A percentile compares a stretch with the other conserved stretches of the same genome.
phyloP scores from a whole-genome alignment of 2,888 invertebrate genomes.

The Rhaphigaster nebulosa region DNA sequence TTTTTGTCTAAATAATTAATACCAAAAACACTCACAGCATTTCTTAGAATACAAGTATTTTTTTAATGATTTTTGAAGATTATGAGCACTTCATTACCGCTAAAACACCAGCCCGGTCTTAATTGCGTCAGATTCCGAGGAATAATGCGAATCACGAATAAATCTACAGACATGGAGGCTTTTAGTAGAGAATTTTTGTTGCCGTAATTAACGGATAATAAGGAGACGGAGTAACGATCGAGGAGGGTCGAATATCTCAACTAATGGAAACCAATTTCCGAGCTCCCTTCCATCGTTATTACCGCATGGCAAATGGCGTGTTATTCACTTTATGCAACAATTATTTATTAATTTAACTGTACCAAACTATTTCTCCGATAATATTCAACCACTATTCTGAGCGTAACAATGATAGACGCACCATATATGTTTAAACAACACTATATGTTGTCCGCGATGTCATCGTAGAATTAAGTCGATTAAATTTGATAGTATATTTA shows the following conservation, averaged over 20 bases:
- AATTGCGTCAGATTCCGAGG: not conserved
- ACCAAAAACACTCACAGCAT: not conserved
- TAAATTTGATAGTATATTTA: too few relatives aligned
- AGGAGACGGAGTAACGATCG: constrained; percentile 2
- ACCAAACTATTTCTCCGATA: not conserved
- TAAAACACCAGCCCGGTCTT: not conserved
- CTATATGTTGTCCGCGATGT: too few relatives aligned
- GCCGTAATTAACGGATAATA: constrained; percentile 23
- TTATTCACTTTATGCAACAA: not conserved
- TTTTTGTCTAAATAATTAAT: not conserved
- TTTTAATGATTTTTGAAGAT: not conserved
- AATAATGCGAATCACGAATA: not conserved
- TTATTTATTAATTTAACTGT: not conserved
- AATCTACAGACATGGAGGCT: not conserved
- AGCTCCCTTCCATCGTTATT: not conserved
- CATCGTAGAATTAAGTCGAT: too few relatives aligned
- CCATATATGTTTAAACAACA: not conserved
- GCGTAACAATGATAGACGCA: not conserved
- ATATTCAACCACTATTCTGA: not conserved
- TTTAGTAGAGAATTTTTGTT: not conserved
- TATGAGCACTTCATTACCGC: not conserved
- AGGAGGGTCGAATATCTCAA: not conserved
- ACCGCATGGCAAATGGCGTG: not conserved
- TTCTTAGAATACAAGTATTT: not conserved
- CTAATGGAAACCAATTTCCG: constrained; percentile 33